Conservation (phyloP, 2,797 vertebrate genomes). For the Phrynocephalus forsythii region DNA sequence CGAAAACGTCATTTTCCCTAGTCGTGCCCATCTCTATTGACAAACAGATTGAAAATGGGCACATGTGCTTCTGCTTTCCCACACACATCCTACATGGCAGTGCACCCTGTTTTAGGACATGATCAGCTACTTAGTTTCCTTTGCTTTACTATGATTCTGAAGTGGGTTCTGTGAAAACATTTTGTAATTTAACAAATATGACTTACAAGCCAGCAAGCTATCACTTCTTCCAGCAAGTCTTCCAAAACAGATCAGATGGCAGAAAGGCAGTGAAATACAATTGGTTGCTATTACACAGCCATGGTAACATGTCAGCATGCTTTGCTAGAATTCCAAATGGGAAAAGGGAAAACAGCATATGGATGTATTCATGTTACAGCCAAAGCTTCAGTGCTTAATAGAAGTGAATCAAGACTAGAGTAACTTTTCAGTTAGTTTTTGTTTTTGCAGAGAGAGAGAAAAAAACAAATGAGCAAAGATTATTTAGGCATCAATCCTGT, state of each 20-base stretch:
- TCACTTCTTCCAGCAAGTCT: slow-evolving; percentile 57
- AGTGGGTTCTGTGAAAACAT: slow-evolving; percentile 53
- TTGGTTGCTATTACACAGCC: slow-evolving; percentile 37
- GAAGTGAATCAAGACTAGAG: slow-evolving; percentile 4
- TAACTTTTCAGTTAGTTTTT: slow-evolving; percentile 19
- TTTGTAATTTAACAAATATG: slow-evolving; percentile 60
- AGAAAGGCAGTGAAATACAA: slow-evolving; percentile 45
- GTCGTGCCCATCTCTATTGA: too few relatives aligned
- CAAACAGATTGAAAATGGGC: background rate
- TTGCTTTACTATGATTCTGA: slow-evolving; percentile 50
- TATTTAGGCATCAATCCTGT: background rate
- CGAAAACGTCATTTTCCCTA: too few relatives aligned
- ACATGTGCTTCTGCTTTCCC: slow-evolving; percentile 15
- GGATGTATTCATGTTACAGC: background rate
- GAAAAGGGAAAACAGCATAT: background rate
- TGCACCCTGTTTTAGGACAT: slow-evolving; percentile 20
- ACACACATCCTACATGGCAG: slow-evolving; percentile 10
- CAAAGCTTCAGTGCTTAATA: slow-evolving; percentile 29
- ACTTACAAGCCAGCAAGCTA: slow-evolving; percentile 54
- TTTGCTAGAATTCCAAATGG: slow-evolving; percentile 36
- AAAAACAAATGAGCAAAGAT: slow-evolving; percentile 3
- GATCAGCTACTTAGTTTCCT: slow-evolving; percentile 22
- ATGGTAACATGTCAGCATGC: slow-evolving; percentile 42
- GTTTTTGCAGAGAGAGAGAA: slow-evolving; percentile 7
- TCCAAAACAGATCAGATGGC: slow-evolving; percentile 52